These are phyloP conservation scores for Triplophysa yarkandensis DNA, from an alignment of 2,797 vertebrate species.

Conservation along the genomic window DNA sequence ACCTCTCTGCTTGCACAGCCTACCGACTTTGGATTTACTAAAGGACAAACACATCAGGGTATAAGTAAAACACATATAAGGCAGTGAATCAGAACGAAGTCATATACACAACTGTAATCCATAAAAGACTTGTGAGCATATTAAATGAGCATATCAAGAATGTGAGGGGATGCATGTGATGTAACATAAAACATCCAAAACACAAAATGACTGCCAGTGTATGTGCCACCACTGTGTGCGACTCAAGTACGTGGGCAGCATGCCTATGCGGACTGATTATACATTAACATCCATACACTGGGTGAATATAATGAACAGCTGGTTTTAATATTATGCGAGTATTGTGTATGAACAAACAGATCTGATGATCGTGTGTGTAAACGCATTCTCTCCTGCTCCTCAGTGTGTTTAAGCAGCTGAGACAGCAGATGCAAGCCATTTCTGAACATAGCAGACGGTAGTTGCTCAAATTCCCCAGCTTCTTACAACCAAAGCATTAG, in stretches of 20 bases:
- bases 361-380: conserved; percentile 29
- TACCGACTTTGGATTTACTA: conserved; percentile 7
- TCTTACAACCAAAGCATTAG: conserved; percentile 30
- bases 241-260: conserved; percentile 10
- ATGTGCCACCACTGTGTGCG: conserved; percentile 10
- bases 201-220: conserved; percentile 23
- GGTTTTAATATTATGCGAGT: neutral
- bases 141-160: no score
- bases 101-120: no score
- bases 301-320: neutral
- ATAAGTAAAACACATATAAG: no score
- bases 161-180: no score
- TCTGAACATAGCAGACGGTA: conserved; percentile 23
- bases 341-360: conserved; percentile 30
- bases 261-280: conserved; percentile 23
- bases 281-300: neutral
- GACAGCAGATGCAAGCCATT: conserved; percentile 14
- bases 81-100: no score
- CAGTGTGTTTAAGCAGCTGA: conserved; percentile 30
- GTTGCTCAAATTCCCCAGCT: conserved; percentile 22
- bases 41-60: conserved; percentile 7
- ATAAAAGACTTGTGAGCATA: no score
- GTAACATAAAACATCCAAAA: neutral
- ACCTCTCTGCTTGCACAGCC: neutral
- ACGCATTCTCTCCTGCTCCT: conserved; percentile 15